These are phyloP conservation scores for Lissonota sp. DNA, from an alignment of 2,888 invertebrate genomes.

Conservation along the genomic window DNA sequence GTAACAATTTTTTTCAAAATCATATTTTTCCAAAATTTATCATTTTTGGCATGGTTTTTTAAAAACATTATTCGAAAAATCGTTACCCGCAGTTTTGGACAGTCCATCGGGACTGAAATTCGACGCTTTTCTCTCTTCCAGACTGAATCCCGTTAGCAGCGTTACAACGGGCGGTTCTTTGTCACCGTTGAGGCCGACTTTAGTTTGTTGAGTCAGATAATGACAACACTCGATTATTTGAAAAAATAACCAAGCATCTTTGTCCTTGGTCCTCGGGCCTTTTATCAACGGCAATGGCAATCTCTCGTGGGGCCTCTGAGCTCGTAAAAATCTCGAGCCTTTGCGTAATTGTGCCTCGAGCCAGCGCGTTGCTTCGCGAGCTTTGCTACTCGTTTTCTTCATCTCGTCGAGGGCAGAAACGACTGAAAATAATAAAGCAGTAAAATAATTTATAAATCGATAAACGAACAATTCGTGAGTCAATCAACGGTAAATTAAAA, in stretches of 20 bases:
- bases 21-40: slow-evolving; percentile 12
- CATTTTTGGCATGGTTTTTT: slow-evolving; percentile 11
- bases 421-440: slow-evolving; percentile 86
- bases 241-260: slow-evolving; percentile 89
- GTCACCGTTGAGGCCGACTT: slow-evolving; percentile 78
- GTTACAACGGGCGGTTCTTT: slow-evolving; percentile 88
- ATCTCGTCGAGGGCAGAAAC: slow-evolving; percentile 94
- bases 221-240: slow-evolving; percentile 94
- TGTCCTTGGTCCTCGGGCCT: slow-evolving; percentile 91
- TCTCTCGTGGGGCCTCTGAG: slow-evolving; percentile 94
- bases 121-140: slow-evolving; percentile 85
- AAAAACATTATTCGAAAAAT: slow-evolving; percentile 18
- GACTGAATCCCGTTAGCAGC: slow-evolving; percentile 88
- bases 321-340: slow-evolving; percentile 94
- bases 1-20: neutral
- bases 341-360: slow-evolving; percentile 93
- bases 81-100: slow-evolving; percentile 88
- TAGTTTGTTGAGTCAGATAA: slow-evolving; percentile 87
- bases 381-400: slow-evolving; percentile 93
- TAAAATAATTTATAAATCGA: slow-evolving; percentile 11
- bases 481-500: slow-evolving; percentile 59
- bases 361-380: slow-evolving; percentile 97
- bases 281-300: slow-evolving; percentile 89
- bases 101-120: slow-evolving; percentile 90
- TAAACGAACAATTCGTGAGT: neutral